phyloP scores from a whole-genome alignment of 2,113 vertebrate species.

The Aramus guarauna region DNA sequence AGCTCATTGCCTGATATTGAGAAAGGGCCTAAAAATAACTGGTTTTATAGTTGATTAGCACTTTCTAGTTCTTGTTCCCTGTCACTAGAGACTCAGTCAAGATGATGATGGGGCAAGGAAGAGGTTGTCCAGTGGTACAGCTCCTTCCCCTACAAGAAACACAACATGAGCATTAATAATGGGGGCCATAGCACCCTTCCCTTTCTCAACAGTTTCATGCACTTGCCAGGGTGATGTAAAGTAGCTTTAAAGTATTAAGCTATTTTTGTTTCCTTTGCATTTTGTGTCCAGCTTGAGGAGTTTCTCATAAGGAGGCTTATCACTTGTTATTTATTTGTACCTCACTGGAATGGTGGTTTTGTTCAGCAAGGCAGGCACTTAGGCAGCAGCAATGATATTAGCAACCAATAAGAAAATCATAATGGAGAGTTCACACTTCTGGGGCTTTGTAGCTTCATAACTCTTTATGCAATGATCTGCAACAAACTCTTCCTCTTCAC shows the following conservation, averaged over 20 bases:
- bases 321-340: background rate
- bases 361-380: background rate
- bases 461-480: background rate
- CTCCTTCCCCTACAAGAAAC: background rate
- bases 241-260: background rate
- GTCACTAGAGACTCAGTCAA: background rate
- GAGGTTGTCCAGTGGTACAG: background rate
- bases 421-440: background rate
- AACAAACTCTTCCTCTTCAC: background rate
- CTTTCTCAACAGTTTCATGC: background rate
- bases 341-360: background rate
- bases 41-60: background rate
- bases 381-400: background rate
- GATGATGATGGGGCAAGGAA: background rate
- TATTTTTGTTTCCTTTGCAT: background rate
- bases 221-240: background rate
- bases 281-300: background rate
- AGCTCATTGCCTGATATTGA: background rate
- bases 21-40: constrained; percentile 10
- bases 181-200: background rate
- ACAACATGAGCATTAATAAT: background rate
- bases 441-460: background rate
- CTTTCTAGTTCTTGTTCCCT: background rate
- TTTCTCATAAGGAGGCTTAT: background rate
- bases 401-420: background rate